Evolutionary conservation across 1,140 invertebrate species (phyloP), one percentile per base, ranked within the genome.

Genomic region (Cyphomyrmex costatus): DNA sequence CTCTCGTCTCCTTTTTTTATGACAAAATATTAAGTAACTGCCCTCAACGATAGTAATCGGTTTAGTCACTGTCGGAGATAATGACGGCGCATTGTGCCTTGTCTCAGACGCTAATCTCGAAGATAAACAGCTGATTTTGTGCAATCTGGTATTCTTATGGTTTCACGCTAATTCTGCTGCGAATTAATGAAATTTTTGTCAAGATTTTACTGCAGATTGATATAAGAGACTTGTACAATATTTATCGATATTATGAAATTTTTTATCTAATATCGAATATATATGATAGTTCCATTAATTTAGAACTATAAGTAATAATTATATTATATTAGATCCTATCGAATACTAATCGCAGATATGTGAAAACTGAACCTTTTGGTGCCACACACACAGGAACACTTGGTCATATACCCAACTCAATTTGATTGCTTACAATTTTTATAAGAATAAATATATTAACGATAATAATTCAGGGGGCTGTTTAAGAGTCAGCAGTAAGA

Each of bases 11-110:
- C 49, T 83, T 73, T 82, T 86, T 33, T 36, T 12, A 73, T 27
- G 53, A 73, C 76, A 66, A 88, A 91, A 76, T 86, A 56, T 88
- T 88, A 90, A 89, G 83, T 79, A 90, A 90, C 76, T 33, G 33
- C 36, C 74, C 61, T 51, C 70, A 60, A 21, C 21, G 83, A 86
- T 85, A 71, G 86, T 86, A 36, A 90, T 90, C 86, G 71, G 33
- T 90, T 87, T 68, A 56, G 65, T 74, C 68, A 58, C 74, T 79
- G 66, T 90, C 53, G 77, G 89, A 90, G 74, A 83, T 88, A 88
- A 90, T 90, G 90, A 90, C 2, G 36, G 8, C 10, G 46, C 56
- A 86, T 89, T 88, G 63, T 89, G 14, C 12, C 24, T 76, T 65
- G 58, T 86, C 42, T 56, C 56, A 53, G 80, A 86, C 78, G 80